Evolutionary conservation across 2,113 vertebrate species (phyloP), one percentile per base, ranked within the genome.

Genomic region (Cisticola juncidis): DNA sequence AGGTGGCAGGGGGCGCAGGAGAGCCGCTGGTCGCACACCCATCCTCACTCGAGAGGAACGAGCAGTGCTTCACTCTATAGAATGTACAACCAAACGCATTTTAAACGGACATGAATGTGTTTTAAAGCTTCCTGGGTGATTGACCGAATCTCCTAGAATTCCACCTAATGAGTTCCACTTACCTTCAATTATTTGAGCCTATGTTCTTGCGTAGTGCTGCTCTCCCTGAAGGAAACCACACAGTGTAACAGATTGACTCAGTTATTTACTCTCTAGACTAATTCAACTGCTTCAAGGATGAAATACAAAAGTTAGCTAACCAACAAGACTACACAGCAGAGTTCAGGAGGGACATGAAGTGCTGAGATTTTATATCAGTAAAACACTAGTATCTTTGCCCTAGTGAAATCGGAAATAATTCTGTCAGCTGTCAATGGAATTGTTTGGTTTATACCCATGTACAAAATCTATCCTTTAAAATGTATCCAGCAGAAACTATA

Each of bases 1-100:
- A 44, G 50, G 76, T 42, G 88, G 69, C 91, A 97, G 96, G 76
- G 95, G 96, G 96, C 92, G 96, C 76, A 23, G 82, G 58, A 95
- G 94, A 93, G 87, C 93, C 62, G 71, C 29, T 26, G 71, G 51
- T 14, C 22, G 21, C 62, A 7, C 25, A 14, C 22, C 88, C n/a
- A 4, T 42, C 57, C 61, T 21, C 31, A 3, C 2, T 2, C 61
- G 21, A 25, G 54, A 72, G 84, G 40, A 23, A 13, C 42, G 36
- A 44, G 2, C n/a, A 35, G 51, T 16, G 31, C 74, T 53, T 54
- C 38, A 3, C 3, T 51, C 42, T 26, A 10, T 3, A 33, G 17
- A 78, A n/a, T 5, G 28, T 51, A 60, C 29, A 24, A 10, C 12
- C 65, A 54, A 69, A 19, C 22, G 70, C 36, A 33, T 57, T 79